Percentiles rank a stretch among this genome's conserved stretches.
These are phyloP conservation scores for Dendrocincla fuliginosa DNA, from an alignment of 2,797 vertebrate species.

Conservation along the genomic window DNA sequence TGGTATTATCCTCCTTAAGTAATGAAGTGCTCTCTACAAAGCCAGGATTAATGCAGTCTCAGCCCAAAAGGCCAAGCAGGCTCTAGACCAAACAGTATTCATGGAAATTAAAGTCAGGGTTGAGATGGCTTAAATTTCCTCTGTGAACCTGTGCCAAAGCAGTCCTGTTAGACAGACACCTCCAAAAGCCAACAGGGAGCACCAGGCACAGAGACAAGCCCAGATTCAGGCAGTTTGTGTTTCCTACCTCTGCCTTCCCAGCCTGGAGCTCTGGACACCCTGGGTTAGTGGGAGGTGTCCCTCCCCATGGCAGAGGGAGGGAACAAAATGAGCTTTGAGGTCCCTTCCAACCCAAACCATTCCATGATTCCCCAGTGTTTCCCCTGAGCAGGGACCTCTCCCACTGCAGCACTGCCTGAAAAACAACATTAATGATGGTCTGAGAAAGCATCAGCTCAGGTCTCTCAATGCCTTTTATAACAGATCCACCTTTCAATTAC, in stretches of 20 bases:
- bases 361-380: neutral
- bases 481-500: neutral
- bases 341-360: neutral
- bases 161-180: neutral
- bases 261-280: neutral
- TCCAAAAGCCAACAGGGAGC: neutral
- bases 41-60: neutral
- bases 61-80: neutral
- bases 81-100: neutral
- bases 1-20: neutral
- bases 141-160: neutral
- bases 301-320: neutral
- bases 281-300: neutral
- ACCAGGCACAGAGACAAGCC: accelerated
- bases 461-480: neutral
- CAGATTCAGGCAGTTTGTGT: neutral
- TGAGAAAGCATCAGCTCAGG: neutral
- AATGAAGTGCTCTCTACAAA: neutral
- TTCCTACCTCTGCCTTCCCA: neutral
- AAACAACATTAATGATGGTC: accelerated
- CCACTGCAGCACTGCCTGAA: neutral
- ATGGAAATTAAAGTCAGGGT: neutral
- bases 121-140: neutral
- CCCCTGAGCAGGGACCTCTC: neutral
- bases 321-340: neutral